A percentile compares a stretch with the other conserved stretches of the same genome.
Evolutionary conservation across 1,140 invertebrate genomes (phyloP).

Genomic region (Anastrepha ludens): DNA sequence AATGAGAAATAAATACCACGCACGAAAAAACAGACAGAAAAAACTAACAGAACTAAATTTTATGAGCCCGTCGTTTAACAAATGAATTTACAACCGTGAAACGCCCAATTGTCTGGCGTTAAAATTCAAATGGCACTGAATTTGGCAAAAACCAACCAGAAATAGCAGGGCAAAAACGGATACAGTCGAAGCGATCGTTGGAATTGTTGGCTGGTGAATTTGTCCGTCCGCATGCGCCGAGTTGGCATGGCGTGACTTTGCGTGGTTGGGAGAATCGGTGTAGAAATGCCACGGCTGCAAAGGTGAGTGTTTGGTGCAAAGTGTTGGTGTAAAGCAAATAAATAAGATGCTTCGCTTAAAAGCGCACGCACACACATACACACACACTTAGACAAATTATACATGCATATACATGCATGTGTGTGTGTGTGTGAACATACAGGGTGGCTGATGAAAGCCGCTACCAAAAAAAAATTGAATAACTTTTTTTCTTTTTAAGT

Average conservation of each 20-base stretch:
- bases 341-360: too few species aligned
- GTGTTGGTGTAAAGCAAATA: not conserved
- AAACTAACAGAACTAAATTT: constrained; percentile 61
- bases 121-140: constrained; percentile 68
- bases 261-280: not conserved
- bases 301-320: not conserved
- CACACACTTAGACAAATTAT: too few species aligned
- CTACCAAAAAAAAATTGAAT: too few species aligned
- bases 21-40: constrained; percentile 7
- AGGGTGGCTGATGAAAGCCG: too few species aligned
- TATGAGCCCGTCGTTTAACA: constrained; percentile 74
- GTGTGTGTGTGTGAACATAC: too few species aligned
- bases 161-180: not conserved
- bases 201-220: not conserved
- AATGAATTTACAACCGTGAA: constrained; percentile 75
- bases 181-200: not conserved
- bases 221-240: not conserved
- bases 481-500: too few species aligned
- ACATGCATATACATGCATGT: too few species aligned
- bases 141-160: constrained; percentile 30
- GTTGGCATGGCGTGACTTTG: not conserved
- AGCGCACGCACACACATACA: too few species aligned
- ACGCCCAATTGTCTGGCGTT: constrained; percentile 75
- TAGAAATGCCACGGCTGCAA: not conserved
- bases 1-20: not conserved